phyloP scores from a whole-genome alignment of 1,140 invertebrate genomes.

The Brachionus angularis region DNA sequence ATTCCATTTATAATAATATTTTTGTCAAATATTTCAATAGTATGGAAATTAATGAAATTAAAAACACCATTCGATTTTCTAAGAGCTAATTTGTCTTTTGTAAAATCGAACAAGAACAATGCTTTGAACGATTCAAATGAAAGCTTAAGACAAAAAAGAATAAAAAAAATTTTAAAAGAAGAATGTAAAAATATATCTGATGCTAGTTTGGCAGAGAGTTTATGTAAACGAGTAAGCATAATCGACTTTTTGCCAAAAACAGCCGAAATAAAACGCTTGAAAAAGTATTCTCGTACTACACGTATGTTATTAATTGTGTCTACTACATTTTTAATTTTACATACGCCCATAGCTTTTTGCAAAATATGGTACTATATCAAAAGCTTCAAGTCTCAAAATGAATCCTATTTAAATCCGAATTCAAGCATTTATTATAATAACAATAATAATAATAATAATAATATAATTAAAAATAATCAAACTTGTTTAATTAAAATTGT shows the following conservation, averaged over 20 bases:
- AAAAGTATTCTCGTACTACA: conserved; percentile 29
- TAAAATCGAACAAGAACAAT: not conserved
- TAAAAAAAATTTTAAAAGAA: not conserved
- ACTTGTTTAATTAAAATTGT: too few relatives aligned
- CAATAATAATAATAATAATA: too few relatives aligned
- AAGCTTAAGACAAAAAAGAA: not conserved
- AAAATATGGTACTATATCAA: conserved; percentile 24
- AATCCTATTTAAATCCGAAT: too few relatives aligned
- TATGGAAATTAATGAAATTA: conserved; percentile 1
- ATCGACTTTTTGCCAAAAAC: not conserved
- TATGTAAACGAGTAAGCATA: not conserved
- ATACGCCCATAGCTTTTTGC: conserved; percentile 7
- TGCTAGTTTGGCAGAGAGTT: not conserved
- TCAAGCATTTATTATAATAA: too few relatives aligned
- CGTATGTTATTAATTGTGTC: conserved; percentile 71
- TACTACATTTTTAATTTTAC: conserved; percentile 67
- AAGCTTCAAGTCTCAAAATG: too few relatives aligned
- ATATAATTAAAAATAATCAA: too few relatives aligned
- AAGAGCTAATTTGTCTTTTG: not conserved
- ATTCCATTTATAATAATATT: conserved; percentile 33
- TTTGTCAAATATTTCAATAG: conserved; percentile 31
- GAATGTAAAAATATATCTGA: not conserved
- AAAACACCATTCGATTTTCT: not conserved
- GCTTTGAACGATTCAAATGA: not conserved
- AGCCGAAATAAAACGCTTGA: not conserved